Percentiles rank a stretch among this genome's conserved stretches.
Conservation (phyloP, 2,797 vertebrate genomes). For the Malurus splendens region DNA sequence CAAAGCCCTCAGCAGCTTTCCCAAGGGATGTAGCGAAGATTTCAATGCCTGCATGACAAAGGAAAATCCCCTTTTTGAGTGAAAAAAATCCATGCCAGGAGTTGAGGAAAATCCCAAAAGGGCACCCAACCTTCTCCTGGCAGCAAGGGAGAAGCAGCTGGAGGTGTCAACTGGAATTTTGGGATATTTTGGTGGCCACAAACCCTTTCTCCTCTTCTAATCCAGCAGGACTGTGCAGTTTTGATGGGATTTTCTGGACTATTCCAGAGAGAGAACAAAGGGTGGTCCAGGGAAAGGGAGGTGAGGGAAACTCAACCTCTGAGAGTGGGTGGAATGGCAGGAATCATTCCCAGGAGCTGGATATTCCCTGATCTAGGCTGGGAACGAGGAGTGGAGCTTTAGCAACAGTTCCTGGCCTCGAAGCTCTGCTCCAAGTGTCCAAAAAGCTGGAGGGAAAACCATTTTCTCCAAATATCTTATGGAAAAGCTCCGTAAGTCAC, state of each 20-base stretch:
- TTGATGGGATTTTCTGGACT: background rate
- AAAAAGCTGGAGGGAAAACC: background rate
- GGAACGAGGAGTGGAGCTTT: background rate
- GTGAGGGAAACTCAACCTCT: background rate
- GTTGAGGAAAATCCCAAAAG: background rate
- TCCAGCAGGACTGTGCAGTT: background rate
- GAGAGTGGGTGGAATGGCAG: background rate
- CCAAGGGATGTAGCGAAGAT: constrained; percentile 68
- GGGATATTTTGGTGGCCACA: background rate
- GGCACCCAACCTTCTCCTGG: background rate
- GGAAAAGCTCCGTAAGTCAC: background rate
- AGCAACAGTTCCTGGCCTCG: background rate
- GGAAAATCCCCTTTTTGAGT: background rate
- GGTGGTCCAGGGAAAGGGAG: background rate
- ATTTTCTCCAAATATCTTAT: background rate
- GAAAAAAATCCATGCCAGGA: too few species aligned
- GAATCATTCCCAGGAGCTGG: background rate
- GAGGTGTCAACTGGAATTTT: background rate
- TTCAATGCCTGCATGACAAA: constrained; percentile 48
- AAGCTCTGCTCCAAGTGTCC: background rate
- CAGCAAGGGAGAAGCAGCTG: background rate
- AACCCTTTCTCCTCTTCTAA: background rate
- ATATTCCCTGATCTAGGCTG: background rate
- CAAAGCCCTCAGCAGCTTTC: constrained; percentile 65
- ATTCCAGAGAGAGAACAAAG: background rate